phyloP scores from a whole-genome alignment of 1,140 invertebrate species.

The Solenopsis invicta region DNA sequence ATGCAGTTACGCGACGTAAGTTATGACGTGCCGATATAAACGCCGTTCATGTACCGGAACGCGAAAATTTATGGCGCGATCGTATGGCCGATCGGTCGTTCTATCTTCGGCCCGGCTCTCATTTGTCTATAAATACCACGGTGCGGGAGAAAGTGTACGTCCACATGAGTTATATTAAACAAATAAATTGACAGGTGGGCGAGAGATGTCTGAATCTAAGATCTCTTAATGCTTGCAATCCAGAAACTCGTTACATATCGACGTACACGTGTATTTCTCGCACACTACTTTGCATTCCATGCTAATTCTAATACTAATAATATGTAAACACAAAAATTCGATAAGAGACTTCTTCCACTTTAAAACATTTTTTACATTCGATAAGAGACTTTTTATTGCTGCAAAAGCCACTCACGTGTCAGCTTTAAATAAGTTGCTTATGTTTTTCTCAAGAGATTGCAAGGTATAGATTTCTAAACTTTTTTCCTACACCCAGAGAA shows the following conservation, averaged over 20 bases:
- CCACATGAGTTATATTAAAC: background rate
- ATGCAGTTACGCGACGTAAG: conserved; percentile 42
- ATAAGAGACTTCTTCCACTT: background rate
- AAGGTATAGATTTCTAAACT: background rate
- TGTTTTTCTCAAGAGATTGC: background rate
- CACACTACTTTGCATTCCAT: conserved; percentile 12
- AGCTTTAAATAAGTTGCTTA: background rate
- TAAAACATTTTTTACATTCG: background rate
- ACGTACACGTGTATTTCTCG: background rate
- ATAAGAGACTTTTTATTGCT: background rate
- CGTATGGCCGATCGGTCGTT: background rate
- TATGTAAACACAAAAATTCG: background rate
- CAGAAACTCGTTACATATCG: background rate
- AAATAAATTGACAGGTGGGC: conserved; percentile 29
- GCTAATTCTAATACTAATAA: background rate
- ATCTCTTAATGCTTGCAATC: background rate
- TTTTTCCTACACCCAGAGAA: too few species aligned
- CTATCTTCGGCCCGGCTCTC: background rate
- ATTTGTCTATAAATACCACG: conserved; percentile 33
- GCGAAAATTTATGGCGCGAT: conserved; percentile 29
- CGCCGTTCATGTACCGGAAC: background rate
- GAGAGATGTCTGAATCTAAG: background rate
- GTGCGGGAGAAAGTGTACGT: background rate
- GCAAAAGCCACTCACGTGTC: background rate
- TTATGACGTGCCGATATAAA: conserved; percentile 32